phyloP scores from a whole-genome alignment of 2,888 invertebrate genomes.

The Drosophila imparisetae region DNA sequence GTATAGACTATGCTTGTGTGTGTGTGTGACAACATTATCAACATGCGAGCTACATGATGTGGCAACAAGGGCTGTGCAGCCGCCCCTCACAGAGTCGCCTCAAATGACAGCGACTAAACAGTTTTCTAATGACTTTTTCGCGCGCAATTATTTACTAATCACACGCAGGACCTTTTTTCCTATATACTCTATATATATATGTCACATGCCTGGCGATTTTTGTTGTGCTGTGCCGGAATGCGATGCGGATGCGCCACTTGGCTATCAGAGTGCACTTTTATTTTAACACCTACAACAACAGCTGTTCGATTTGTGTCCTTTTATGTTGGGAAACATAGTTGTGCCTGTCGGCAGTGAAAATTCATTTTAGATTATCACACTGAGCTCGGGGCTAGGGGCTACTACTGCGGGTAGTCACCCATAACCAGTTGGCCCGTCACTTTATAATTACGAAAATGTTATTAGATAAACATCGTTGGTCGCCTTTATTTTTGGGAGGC shows the following conservation, averaged over 20 bases:
- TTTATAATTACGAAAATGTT: constrained; percentile 69
- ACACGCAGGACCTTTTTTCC: constrained; percentile 55
- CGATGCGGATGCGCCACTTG: constrained; percentile 67
- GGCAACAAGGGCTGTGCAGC: constrained; percentile 20
- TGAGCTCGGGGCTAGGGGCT: constrained; percentile 23
- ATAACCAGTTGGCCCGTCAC: constrained; percentile 68
- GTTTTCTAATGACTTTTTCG: constrained; percentile 73
- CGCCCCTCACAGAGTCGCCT: neutral
- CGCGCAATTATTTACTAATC: constrained; percentile 76
- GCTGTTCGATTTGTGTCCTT: constrained; percentile 56
- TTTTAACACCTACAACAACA: constrained; percentile 73
- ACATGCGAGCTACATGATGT: constrained; percentile 50
- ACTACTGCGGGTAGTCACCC: constrained; percentile 63
- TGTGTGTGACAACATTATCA: constrained; percentile 70
- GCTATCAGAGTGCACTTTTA: constrained; percentile 55
- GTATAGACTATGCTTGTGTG: constrained; percentile 14
- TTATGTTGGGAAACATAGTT: constrained; percentile 8
- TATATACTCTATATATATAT: neutral
- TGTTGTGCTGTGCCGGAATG: constrained; percentile 60
- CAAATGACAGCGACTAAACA: constrained; percentile 56
- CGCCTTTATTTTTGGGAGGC: constrained; percentile 7
- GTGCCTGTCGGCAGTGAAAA: constrained; percentile 51
- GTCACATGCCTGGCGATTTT: constrained; percentile 22
- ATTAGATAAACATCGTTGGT: constrained; percentile 74
- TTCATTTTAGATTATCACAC: constrained; percentile 77